phyloP scores from a whole-genome alignment of 2,888 invertebrate species.

The Criorhina ranunculi region DNA sequence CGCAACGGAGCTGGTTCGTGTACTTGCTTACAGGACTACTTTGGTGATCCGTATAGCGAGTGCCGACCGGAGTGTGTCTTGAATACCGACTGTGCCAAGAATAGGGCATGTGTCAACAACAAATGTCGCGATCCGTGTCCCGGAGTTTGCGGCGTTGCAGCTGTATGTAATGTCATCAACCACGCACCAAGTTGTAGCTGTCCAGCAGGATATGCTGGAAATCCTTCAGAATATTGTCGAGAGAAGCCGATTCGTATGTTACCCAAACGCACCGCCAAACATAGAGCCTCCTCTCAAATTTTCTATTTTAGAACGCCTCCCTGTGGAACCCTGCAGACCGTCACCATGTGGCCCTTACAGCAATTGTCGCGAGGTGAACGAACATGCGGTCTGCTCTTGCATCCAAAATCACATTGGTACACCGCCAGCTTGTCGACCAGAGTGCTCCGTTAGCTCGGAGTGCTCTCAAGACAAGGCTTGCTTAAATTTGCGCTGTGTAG shows the following conservation, averaged over 20 bases:
- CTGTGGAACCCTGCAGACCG: slow-evolving; percentile 87
- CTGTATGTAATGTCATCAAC: slow-evolving; percentile 92
- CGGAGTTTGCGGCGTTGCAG: slow-evolving; percentile 92
- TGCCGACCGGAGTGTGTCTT: slow-evolving; percentile 94
- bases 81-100: slow-evolving; percentile 91
- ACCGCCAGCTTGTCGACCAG: slow-evolving; percentile 91
- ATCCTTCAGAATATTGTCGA: slow-evolving; percentile 88
- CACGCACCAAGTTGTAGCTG: slow-evolving; percentile 93
- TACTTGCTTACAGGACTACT: slow-evolving; percentile 91
- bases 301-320: slow-evolving; percentile 78
- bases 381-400: slow-evolving; percentile 92
- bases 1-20: slow-evolving; percentile 93
- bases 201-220: slow-evolving; percentile 91
- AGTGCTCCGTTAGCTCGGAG: slow-evolving; percentile 91
- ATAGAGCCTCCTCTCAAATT: background rate
- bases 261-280: slow-evolving; percentile 81
- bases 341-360: slow-evolving; percentile 93
- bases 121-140: slow-evolving; percentile 94
- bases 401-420: slow-evolving; percentile 90
- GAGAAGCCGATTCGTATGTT: slow-evolving; percentile 86
- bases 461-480: slow-evolving; percentile 91
- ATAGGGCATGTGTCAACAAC: slow-evolving; percentile 92
- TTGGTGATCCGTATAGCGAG: slow-evolving; percentile 94
- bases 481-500: slow-evolving; percentile 89
- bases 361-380: slow-evolving; percentile 89